These are phyloP conservation scores for Cephus pygmeus DNA, from an alignment of 2,888 invertebrate genomes.

Conservation along the genomic window DNA sequence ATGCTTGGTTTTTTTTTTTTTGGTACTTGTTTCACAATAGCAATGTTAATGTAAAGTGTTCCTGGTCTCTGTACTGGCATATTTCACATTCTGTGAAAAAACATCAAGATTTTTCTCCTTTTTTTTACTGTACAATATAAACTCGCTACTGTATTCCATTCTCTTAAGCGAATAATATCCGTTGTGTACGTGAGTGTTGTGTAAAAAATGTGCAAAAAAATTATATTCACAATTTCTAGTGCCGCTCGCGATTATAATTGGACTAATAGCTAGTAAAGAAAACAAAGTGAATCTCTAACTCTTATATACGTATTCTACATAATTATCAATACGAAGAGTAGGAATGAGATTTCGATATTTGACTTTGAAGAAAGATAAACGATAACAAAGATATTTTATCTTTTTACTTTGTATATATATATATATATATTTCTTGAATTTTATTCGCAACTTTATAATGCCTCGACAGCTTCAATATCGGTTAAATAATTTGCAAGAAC, in stretches of 20 bases:
- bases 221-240: constrained; percentile 39
- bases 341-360: background rate
- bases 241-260: background rate
- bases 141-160: background rate
- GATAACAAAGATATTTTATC: background rate
- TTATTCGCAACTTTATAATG: background rate
- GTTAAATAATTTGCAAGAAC: background rate
- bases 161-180: background rate
- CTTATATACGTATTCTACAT: background rate
- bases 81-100: background rate
- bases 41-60: background rate
- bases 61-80: background rate
- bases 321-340: background rate
- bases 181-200: constrained; percentile 13
- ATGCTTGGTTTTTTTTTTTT: background rate
- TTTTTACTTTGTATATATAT: background rate
- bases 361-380: background rate
- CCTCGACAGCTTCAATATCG: background rate
- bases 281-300: background rate
- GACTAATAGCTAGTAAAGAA: background rate
- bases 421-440: background rate
- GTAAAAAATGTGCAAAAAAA: constrained; percentile 59
- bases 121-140: constrained; percentile 31
- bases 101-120: constrained; percentile 5
- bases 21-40: constrained; percentile 10